Base-by-base conservation (phyloP, 2,113 vertebrate genomes). In the Phrynocephalus versicolor region DNA sequence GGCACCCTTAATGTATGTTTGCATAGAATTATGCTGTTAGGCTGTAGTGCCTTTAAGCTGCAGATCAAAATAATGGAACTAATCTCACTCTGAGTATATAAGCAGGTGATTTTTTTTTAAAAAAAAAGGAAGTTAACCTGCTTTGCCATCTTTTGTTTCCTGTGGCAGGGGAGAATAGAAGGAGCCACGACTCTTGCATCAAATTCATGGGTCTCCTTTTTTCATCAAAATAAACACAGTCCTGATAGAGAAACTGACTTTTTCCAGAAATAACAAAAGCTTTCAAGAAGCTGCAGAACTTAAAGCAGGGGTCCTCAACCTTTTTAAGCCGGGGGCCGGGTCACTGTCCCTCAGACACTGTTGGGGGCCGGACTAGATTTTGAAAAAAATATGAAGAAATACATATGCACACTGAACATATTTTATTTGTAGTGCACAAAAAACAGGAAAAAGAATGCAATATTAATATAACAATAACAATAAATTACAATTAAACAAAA, bases 241-340 rank as follows among this genome's bases (percentile, higher is more conserved):
- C 64, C 69, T 55, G 85, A 86, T 30, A 64, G 21, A 67, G 25
- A 41, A 12, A 85, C 70, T 70, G 81, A 64, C 27, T 6, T 25
- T 33, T 5, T 16, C 69, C 85, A 35, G 41, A 57, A 78, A 67
- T n/a, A 67, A 67, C 64, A 84, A 77, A 84, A 84, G 30, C 77
- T 64, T 58, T 51, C 1, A 0, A 10, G 35, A 30, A 65, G 58
- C 1, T 82, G 86, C 87, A 74, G 33, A 58, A 4, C 77, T 72
- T 51, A 51, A 51, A 51, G 45, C n/a, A n/a, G n/a, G n/a, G n/a
- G n/a, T n/a, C n/a, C n/a, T n/a, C n/a, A n/a, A n/a, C n/a, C n/a
- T n/a, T n/a, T n/a, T n/a, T n/a, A n/a, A n/a, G n/a, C n/a, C n/a
- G n/a, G n/a, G n/a, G n/a, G n/a, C n/a, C n/a, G n/a, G n/a, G n/a